Evolutionary conservation across 2,888 invertebrate species (phyloP).

Genomic region (Hydriomena furcata): DNA sequence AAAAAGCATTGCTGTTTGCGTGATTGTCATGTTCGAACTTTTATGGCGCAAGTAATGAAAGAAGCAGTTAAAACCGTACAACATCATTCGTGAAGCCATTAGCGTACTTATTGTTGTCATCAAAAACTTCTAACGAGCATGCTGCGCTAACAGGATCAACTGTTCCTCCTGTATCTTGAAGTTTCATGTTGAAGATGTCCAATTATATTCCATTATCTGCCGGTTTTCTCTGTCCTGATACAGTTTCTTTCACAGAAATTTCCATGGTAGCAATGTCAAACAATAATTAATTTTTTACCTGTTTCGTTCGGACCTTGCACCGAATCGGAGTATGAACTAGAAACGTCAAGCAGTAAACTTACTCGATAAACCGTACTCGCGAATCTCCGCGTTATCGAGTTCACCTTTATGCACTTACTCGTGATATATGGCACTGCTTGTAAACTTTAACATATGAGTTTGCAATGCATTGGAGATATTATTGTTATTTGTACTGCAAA

Average conservation of each 20-base stretch:
- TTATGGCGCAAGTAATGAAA: conserved; percentile 14
- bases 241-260: too few relatives aligned
- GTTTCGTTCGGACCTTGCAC: too few relatives aligned
- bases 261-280: too few relatives aligned
- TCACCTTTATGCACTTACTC: conserved; percentile 8
- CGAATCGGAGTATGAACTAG: conserved; percentile 37
- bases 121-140: conserved; percentile 7
- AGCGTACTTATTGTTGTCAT: conserved; percentile 4
- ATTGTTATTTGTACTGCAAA: conserved; percentile 1
- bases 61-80: neutral
- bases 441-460: conserved; percentile 24
- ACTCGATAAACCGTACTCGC: conserved; percentile 45
- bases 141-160: neutral
- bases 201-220: too few relatives aligned
- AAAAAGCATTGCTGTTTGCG: conserved; percentile 30
- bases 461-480: conserved; percentile 11
- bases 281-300: too few relatives aligned
- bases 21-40: conserved; percentile 37
- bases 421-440: conserved; percentile 13
- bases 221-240: too few relatives aligned
- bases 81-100: neutral
- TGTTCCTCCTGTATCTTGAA: neutral
- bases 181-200: neutral
- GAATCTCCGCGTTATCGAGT: conserved; percentile 25
- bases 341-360: conserved; percentile 50